Evolutionary conservation across 2,888 invertebrate species (phyloP), one percentile per base, ranked within the genome.

Genomic region (Drosophila eohydei): DNA sequence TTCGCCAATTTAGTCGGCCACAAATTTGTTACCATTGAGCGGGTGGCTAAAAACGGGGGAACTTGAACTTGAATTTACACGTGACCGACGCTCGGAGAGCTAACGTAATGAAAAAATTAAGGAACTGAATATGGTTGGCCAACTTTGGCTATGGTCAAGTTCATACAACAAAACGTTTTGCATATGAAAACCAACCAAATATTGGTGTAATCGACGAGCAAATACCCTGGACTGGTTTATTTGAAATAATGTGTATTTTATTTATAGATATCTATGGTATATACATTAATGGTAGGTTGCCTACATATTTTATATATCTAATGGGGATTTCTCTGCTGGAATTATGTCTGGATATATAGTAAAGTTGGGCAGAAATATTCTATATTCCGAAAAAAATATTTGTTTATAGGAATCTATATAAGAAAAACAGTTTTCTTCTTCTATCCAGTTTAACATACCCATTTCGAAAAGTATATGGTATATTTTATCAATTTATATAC

Each of bases 51-150:
- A 55, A 61, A 0, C 21, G 50, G 36, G 52, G 46, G 32, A 30
- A 80, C 83, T 88, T 88, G 83, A 86, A 89, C 90, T 85, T 86
- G 88, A 75, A 80, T 67, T 85, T 65, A 62, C 69, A 82, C 79
- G 79, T 70, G 76, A 73, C 57, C 64, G 58, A 56, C 41, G 21
- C 41, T 30, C 55, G 36, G 28, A 36, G 26, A 41, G 46, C 3
- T 40, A 26, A 34, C 44, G 66, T 52, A 36, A 30, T 48, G 9
- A 14, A 34, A 26, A 60, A 36, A 48, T 66, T 58, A 50, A 78
- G 75, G 75, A 79, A 79, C 77, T 77, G 28, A 60, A 60, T 57
- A 59, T 11, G 44, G 6, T 36, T 57, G 74, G 46, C 62, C 69
- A 75, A 67, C 78, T 72, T 72, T 71, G 78, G 66, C 41, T 44